Base-by-base conservation (phyloP, 2,113 vertebrate genomes). In the Mellivora capensis region DNA sequence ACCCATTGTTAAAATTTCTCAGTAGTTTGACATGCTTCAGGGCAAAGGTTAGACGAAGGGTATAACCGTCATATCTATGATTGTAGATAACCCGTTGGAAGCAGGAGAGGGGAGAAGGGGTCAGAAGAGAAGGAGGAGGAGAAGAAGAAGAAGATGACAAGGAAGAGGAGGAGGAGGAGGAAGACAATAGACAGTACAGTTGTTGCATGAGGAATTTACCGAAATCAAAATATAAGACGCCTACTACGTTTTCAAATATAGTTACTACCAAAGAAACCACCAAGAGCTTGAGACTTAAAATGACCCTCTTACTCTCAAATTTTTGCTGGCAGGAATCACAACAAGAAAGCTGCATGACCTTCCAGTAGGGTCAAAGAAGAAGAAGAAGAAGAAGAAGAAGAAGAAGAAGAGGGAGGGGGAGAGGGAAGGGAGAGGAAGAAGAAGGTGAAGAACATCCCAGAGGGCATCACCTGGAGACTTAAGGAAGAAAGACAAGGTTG, bases 271-370 rank as follows among this genome's bases (percentile, higher is more conserved):
- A 87, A 82, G 62, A 86, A 90, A 34, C 25, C 18, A 87, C 42
- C 14, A 77, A 89, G 47, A 81, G 5, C 49, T 54, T 39, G 29
- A 94, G 47, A 91, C 49, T 57, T 61, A 81, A 95, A 91, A 44
- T 91, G 54, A 64, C 8, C 71, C 47, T 95, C 81, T 80, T 12
- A 34, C 34, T 79, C 11, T 76, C 54, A 61, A 79, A 57, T 57
- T 77, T 85, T 88, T 76, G 5, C 42, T 39, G 18, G 9, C 6
- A 61, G 23, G 39, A 91, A 12, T 27, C 37, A 93, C 47, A 84
- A 62, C 25, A 31, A 84, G 34, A 57, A 87, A 90, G 62, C 29
- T 49, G 0, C 17, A 59, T 20, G 29, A 11, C 14, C 72, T 18
- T 57, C 44, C 10, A 8, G 25, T 29, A 91, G 39, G 31, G 20